phyloP scores from a whole-genome alignment of 1,140 invertebrate genomes.

The Drosophila nannoptera region DNA sequence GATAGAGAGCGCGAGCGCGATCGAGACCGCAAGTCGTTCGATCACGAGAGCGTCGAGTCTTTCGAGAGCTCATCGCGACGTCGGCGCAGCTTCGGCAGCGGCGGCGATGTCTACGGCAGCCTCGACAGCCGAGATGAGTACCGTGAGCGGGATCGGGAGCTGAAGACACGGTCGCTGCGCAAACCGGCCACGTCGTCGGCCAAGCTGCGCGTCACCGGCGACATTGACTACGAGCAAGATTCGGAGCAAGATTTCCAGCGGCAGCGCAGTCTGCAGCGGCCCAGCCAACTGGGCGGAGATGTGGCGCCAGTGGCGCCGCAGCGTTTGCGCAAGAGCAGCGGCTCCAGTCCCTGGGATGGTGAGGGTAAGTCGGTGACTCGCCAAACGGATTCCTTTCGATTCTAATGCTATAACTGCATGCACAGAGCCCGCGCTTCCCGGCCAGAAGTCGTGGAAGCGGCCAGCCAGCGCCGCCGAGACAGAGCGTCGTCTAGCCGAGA shows the following conservation, averaged over 20 bases:
- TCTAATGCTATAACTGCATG: neutral
- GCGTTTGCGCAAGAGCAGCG: conserved; percentile 76
- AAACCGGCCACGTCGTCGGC: conserved; percentile 61
- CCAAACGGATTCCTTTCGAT: too few relatives aligned
- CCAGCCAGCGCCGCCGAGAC: conserved; percentile 83
- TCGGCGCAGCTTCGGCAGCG: conserved; percentile 75
- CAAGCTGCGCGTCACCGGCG: conserved; percentile 65
- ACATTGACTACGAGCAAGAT: conserved; percentile 78
- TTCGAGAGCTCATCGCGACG: conserved; percentile 71
- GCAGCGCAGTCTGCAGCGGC: conserved; percentile 69
- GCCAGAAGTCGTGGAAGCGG: conserved; percentile 82
- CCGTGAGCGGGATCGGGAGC: conserved; percentile 60
- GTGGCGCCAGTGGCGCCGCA: conserved; percentile 46
- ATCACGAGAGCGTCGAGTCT: conserved; percentile 78
- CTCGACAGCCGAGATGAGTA: conserved; percentile 76
- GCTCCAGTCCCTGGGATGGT: conserved; percentile 82
- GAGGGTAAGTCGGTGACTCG: conserved; percentile 66
- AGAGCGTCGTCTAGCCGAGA: conserved; percentile 80
- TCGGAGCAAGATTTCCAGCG: conserved; percentile 73
- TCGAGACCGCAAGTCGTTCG: conserved; percentile 72
- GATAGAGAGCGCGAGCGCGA: conserved; percentile 46
- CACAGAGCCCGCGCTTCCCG: conserved; percentile 79
- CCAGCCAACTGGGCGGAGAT: conserved; percentile 58
- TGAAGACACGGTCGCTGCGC: conserved; percentile 69
- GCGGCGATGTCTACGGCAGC: conserved; percentile 76